Evolutionary conservation across 53 echinoderm and acorn worm genomes (phyloP).

Genomic region (Holothuria leucospilota): DNA sequence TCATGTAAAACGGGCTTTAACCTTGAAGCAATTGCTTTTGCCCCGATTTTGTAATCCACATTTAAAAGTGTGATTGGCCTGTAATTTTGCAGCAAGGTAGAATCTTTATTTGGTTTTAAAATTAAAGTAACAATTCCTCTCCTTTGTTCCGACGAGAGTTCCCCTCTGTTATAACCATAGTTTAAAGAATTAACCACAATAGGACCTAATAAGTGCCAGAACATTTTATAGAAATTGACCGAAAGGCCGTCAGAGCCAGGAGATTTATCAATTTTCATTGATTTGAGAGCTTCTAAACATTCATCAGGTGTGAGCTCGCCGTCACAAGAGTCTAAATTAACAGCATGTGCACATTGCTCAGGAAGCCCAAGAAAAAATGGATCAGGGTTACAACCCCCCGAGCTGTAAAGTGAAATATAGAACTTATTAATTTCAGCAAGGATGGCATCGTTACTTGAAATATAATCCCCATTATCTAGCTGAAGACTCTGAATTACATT

Average conservation of each 20-base stretch:
- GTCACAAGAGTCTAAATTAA: not conserved
- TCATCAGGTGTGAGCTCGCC: constrained; percentile 2
- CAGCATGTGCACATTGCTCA: no score
- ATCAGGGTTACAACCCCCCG: not conserved
- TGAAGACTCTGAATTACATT: no score
- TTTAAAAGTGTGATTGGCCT: constrained; percentile 70
- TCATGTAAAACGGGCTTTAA: constrained; percentile 52
- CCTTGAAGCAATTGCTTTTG: constrained; percentile 52
- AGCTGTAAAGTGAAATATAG: constrained; percentile 1
- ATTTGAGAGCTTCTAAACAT: not conserved
- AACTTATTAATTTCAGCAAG: not conserved
- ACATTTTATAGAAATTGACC: constrained; percentile 58
- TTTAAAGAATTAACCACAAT: constrained; percentile 52
- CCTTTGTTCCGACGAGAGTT: constrained; percentile 49
- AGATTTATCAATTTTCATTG: constrained; percentile 55
- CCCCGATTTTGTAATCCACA: constrained; percentile 60
- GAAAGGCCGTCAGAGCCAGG: constrained; percentile 72
- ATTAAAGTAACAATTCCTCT: constrained; percentile 62
- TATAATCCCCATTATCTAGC: not conserved
- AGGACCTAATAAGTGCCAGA: constrained; percentile 55
- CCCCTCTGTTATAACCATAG: constrained; percentile 53
- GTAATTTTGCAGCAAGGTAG: constrained; percentile 55
- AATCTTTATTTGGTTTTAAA: constrained; percentile 62
- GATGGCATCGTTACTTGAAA: not conserved
- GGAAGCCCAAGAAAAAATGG: not conserved